Conservation (phyloP, 1,140 invertebrate genomes). For the Euura lappo region DNA sequence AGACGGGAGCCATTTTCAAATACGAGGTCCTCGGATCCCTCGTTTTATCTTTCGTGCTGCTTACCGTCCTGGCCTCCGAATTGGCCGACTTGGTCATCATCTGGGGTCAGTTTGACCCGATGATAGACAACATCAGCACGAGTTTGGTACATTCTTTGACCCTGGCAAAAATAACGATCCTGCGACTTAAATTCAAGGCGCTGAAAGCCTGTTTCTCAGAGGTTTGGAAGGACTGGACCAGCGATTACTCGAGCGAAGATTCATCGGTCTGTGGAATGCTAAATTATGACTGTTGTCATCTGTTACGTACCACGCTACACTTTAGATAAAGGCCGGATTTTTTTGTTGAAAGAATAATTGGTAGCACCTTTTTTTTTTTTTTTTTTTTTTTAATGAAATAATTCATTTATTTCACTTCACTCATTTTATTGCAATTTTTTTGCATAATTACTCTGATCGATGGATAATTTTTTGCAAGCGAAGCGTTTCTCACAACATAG, state of each 20-base stretch:
- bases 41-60: background rate
- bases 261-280: background rate
- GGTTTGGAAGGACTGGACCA: background rate
- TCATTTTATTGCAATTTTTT: too few relatives aligned
- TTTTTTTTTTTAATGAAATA: too few relatives aligned
- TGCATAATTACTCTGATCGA: too few relatives aligned
- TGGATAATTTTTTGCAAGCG: too few relatives aligned
- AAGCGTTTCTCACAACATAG: too few relatives aligned
- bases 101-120: background rate
- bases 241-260: background rate
- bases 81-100: background rate
- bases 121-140: background rate
- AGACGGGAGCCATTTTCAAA: background rate
- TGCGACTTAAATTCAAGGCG: background rate
- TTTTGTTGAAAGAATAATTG: too few relatives aligned
- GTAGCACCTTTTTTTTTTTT: too few relatives aligned
- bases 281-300: too few relatives aligned
- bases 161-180: background rate
- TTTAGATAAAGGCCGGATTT: too few relatives aligned
- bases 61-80: background rate
- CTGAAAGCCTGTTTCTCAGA: background rate
- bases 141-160: background rate
- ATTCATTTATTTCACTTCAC: too few relatives aligned
- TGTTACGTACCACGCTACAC: too few relatives aligned
- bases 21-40: background rate